phyloP scores from a whole-genome alignment of 1,140 invertebrate species.

The Saccostrea glomerata region DNA sequence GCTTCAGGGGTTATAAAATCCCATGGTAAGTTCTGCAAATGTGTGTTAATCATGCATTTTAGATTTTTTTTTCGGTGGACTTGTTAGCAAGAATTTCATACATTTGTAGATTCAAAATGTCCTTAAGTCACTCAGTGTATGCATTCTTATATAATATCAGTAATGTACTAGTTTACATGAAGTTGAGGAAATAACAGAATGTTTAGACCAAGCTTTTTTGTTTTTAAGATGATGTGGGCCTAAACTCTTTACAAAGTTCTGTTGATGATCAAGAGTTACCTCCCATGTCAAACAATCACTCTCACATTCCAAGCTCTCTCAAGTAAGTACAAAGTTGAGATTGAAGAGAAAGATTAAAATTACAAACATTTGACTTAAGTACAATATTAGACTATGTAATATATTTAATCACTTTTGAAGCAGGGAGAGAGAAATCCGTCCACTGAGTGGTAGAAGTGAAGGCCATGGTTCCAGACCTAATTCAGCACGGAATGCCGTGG shows the following conservation, averaged over 20 bases:
- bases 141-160: too few species aligned
- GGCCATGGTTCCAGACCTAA: constrained; percentile 53
- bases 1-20: constrained; percentile 64
- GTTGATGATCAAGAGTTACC: constrained; percentile 51
- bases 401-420: not conserved
- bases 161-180: too few species aligned
- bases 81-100: too few species aligned
- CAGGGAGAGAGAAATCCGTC: constrained; percentile 39
- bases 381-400: not conserved
- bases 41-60: not conserved
- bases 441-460: constrained; percentile 52
- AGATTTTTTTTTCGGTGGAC: too few species aligned
- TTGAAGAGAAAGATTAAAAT: not conserved
- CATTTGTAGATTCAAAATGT: too few species aligned
- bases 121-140: too few species aligned
- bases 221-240: constrained; percentile 52
- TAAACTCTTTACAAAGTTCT: constrained; percentile 56
- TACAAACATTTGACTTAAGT: not conserved
- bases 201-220: not conserved
- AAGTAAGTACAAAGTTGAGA: not conserved
- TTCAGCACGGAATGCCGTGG: constrained; percentile 55
- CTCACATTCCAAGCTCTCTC: constrained; percentile 6
- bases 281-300: constrained; percentile 25
- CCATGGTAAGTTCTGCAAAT: constrained; percentile 55
- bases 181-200: not conserved